A percentile compares a stretch with the other conserved stretches of the same genome.
Conservation (phyloP, 1,140 invertebrate species). For the Apocrypta bakeri region DNA sequence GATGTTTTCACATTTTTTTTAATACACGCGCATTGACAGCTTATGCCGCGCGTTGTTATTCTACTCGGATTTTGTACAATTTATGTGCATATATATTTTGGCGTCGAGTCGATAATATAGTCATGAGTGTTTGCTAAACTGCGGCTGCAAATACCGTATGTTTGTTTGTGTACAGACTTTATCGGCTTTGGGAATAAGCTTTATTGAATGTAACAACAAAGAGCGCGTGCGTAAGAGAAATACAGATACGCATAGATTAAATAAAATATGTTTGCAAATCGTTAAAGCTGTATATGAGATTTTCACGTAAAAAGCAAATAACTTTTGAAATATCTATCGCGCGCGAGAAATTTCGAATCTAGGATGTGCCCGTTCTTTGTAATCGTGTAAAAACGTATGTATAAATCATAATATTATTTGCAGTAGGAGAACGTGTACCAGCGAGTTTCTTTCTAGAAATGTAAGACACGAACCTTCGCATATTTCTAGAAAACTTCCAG, state of each 20-base stretch:
- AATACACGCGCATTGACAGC: too few relatives aligned
- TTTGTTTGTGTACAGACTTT: not conserved
- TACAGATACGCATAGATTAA: not conserved
- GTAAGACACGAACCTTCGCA: not conserved
- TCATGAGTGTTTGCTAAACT: not conserved
- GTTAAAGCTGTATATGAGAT: not conserved
- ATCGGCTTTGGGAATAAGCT: not conserved
- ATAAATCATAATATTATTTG: too few relatives aligned
- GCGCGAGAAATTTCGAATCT: too few relatives aligned
- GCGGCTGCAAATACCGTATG: not conserved
- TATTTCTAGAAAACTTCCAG: not conserved
- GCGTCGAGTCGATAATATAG: too few relatives aligned
- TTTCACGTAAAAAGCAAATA: not conserved
- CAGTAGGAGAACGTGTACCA: too few relatives aligned
- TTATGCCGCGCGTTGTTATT: not conserved
- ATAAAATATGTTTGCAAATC: not conserved
- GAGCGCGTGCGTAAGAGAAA: too few relatives aligned
- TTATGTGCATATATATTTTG: not conserved
- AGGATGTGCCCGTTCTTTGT: too few relatives aligned
- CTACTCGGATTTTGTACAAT: too few relatives aligned
- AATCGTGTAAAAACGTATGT: too few relatives aligned
- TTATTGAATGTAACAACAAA: not conserved
- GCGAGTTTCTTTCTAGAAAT: not conserved
- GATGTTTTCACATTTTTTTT: too few relatives aligned
- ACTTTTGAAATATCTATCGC: not conserved